Conservation (phyloP, 1,140 invertebrate species). For the Piezodorus guildinii region DNA sequence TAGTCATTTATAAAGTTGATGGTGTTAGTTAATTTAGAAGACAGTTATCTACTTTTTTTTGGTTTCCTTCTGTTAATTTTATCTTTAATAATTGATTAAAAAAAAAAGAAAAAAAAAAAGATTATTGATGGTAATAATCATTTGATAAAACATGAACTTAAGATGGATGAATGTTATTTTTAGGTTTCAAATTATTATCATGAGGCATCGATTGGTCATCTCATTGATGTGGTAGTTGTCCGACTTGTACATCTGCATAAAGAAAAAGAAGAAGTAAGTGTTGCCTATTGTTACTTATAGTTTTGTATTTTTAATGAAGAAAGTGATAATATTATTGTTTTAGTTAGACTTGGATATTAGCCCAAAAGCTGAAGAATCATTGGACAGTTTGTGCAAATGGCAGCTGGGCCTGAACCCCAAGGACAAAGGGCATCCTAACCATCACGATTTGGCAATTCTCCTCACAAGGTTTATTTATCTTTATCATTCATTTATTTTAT, state of each 20-base stretch:
- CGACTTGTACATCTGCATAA: slow-evolving; percentile 44
- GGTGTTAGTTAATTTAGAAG: too few species aligned
- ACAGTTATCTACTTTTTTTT: too few species aligned
- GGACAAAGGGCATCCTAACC: slow-evolving; percentile 51
- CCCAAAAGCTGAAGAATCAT: slow-evolving; percentile 45
- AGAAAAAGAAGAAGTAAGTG: slow-evolving; percentile 37
- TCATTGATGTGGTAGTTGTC: slow-evolving; percentile 53
- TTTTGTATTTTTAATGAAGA: neutral
- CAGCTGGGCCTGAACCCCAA: slow-evolving; percentile 51
- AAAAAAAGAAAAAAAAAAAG: too few species aligned
- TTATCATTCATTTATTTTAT: too few species aligned
- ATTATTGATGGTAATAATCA: too few species aligned
- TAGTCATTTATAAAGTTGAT: too few species aligned
- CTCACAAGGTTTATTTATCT: slow-evolving; percentile 25
- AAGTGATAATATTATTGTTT: neutral
- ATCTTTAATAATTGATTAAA: too few species aligned
- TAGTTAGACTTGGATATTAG: slow-evolving; percentile 38
- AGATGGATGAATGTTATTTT: slow-evolving; percentile 13
- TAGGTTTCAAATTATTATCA: slow-evolving; percentile 52
- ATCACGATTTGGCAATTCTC: slow-evolving; percentile 61
- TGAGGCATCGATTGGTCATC: slow-evolving; percentile 50
- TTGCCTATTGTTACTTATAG: neutral
- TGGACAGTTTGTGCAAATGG: slow-evolving; percentile 57
- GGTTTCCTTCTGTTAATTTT: too few species aligned
- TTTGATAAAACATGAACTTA: too few species aligned